Evolutionary conservation across 2,797 vertebrate genomes (phyloP).

Genomic region (Euthynnus affinis): DNA sequence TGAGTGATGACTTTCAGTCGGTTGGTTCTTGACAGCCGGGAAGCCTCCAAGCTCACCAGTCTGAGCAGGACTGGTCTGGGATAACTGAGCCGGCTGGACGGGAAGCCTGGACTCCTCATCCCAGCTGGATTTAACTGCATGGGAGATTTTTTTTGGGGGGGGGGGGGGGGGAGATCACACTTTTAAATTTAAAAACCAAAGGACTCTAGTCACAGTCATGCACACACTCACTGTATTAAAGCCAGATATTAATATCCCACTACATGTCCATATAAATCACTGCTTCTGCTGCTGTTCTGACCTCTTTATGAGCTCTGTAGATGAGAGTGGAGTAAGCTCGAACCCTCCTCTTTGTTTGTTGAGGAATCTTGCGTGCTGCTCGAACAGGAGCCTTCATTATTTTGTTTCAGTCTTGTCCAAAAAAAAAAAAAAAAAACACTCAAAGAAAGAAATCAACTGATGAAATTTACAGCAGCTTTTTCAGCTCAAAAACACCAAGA

Average conservation of each 20-base stretch:
- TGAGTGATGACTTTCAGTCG: conserved; percentile 69
- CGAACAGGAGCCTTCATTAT: conserved; percentile 72
- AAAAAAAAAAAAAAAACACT: conserved; percentile 5
- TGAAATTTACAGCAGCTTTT: background rate
- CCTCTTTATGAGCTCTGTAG: conserved; percentile 79
- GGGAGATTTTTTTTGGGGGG: no score
- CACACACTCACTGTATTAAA: no score
- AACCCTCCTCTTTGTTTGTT: conserved; percentile 41
- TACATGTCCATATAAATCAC: background rate
- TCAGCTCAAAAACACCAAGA: background rate
- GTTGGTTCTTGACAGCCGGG: conserved; percentile 73
- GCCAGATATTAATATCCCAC: no score
- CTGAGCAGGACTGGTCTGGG: conserved; percentile 68
- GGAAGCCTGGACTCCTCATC: conserved; percentile 44
- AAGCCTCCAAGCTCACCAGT: conserved; percentile 79
- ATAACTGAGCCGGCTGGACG: conserved; percentile 17
- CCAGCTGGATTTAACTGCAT: conserved; percentile 32
- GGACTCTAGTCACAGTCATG: no score
- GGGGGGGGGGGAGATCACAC: background rate
- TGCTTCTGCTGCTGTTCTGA: conserved; percentile 27
- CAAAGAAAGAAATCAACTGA: accelerated
- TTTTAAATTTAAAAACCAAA: background rate
- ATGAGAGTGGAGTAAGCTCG: conserved; percentile 53
- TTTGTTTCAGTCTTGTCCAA: background rate
- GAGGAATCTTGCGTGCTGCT: background rate